Evolutionary conservation across 2,113 vertebrate genomes (phyloP).

Genomic region (Tetrax tetrax): DNA sequence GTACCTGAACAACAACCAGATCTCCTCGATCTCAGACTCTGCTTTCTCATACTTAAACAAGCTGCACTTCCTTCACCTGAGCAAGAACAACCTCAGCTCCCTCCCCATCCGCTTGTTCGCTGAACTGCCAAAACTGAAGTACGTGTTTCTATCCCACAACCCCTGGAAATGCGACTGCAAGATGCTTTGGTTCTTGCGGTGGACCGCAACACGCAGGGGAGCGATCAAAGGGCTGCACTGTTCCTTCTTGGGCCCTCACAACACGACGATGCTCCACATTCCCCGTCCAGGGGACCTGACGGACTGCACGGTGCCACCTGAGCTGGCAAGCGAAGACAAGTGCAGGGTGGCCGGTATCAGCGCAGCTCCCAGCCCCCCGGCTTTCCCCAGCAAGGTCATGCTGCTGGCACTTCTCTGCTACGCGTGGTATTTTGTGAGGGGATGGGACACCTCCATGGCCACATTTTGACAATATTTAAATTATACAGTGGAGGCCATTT

Average conservation of each 20-base stretch:
- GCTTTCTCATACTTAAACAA: conserved; percentile 46
- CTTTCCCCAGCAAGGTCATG: neutral
- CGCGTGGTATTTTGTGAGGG: rapidly evolving
- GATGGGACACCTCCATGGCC: neutral
- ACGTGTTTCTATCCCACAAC: conserved; percentile 53
- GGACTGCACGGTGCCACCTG: neutral
- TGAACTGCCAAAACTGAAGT: neutral
- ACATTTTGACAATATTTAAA: neutral
- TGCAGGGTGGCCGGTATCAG: neutral
- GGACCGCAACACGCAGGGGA: neutral
- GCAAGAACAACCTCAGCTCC: conserved; percentile 63
- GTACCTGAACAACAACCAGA: conserved; percentile 71
- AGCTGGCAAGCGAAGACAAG: neutral
- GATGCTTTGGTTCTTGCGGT: conserved; percentile 37
- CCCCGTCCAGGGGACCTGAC: rapidly evolving
- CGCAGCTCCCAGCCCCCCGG: rapidly evolving
- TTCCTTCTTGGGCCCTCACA: neutral
- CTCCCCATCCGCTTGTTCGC: neutral
- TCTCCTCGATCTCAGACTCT: neutral
- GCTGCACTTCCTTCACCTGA: conserved; percentile 67
- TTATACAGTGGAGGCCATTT: neutral
- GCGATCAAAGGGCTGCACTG: conserved; percentile 22
- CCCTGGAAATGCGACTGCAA: conserved; percentile 63
- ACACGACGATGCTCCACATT: rapidly evolving
- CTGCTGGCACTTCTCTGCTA: neutral